A percentile compares a stretch with the other conserved stretches of the same genome.
These are phyloP conservation scores for Cotesia vestalis DNA, from an alignment of 1,140 invertebrate species.

Conservation along the genomic window DNA sequence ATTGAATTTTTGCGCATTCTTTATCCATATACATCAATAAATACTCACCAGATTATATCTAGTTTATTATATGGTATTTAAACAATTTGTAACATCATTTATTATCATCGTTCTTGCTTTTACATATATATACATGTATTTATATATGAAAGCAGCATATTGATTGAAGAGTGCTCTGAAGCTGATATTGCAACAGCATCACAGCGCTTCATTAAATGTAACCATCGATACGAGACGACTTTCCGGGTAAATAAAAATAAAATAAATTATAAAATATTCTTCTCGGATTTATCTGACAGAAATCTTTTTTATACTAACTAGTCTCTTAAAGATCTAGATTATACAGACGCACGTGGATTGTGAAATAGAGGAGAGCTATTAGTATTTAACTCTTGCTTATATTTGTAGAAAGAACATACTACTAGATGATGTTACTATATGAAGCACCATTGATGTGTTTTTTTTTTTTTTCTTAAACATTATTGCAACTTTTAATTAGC, in stretches of 20 bases:
- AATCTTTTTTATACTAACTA: slow-evolving; percentile 19
- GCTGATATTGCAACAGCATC: slow-evolving; percentile 2
- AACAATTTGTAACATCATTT: too few relatives aligned
- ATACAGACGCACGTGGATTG: slow-evolving; percentile 1
- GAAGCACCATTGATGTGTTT: too few relatives aligned
- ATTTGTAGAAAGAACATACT: background rate
- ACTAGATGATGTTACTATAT: too few relatives aligned
- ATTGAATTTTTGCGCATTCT: background rate
- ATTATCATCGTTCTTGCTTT: too few relatives aligned
- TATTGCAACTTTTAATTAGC: slow-evolving; percentile 26
- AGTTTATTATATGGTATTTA: too few relatives aligned
- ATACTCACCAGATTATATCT: too few relatives aligned
- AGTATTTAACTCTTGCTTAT: slow-evolving; percentile 6
- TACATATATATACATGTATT: too few relatives aligned
- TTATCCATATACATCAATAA: too few relatives aligned
- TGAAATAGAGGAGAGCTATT: background rate
- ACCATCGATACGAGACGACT: background rate
- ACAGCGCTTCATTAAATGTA: slow-evolving; percentile 10
- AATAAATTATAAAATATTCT: slow-evolving; percentile 8
- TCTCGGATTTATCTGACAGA: background rate
- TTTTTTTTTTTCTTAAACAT: too few relatives aligned
- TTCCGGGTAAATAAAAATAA: slow-evolving; percentile 20
- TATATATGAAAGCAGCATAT: background rate
- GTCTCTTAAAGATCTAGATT: slow-evolving; percentile 4
- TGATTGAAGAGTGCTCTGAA: background rate